Evolutionary conservation across 2,797 vertebrate genomes (phyloP).

Genomic region (Clarias laeviceps): DNA sequence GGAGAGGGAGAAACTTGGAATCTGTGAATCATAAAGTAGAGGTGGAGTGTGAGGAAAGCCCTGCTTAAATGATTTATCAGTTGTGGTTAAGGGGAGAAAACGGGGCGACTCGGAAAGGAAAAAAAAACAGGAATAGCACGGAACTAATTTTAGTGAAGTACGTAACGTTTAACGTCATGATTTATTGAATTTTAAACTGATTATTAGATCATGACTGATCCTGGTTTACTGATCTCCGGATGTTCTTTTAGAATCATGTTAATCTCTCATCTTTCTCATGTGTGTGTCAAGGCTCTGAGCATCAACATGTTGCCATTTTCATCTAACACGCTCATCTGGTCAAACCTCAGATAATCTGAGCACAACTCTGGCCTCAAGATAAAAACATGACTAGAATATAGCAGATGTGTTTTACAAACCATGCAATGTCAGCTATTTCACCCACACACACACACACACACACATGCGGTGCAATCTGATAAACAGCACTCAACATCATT

Average conservation of each 20-base stretch:
- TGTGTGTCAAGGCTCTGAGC: conserved; percentile 8
- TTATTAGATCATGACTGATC: not conserved
- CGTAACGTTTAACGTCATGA: not conserved
- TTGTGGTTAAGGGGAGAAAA: not conserved
- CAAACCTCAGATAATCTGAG: not conserved
- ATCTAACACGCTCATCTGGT: conserved; percentile 1
- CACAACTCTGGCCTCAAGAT: conserved; percentile 16
- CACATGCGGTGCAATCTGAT: not conserved
- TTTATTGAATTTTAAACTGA: not conserved
- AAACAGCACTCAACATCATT: too few species aligned
- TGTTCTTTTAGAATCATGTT: not conserved
- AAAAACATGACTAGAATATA: conserved; percentile 20
- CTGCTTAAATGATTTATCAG: conserved; percentile 2
- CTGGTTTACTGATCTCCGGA: not conserved
- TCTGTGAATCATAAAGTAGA: conserved; percentile 62
- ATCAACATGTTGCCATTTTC: not conserved
- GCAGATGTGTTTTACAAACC: conserved; percentile 55
- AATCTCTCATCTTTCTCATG: not conserved
- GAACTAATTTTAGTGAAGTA: not conserved
- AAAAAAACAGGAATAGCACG: too few species aligned
- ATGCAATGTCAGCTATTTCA: conserved; percentile 49
- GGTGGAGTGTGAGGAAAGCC: conserved; percentile 49
- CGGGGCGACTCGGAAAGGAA: not conserved
- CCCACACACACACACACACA: conserved; percentile 32
- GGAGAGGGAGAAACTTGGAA: conserved; percentile 7